Conservation (phyloP, 2,113 vertebrate species). For the Mustelus asterias region DNA sequence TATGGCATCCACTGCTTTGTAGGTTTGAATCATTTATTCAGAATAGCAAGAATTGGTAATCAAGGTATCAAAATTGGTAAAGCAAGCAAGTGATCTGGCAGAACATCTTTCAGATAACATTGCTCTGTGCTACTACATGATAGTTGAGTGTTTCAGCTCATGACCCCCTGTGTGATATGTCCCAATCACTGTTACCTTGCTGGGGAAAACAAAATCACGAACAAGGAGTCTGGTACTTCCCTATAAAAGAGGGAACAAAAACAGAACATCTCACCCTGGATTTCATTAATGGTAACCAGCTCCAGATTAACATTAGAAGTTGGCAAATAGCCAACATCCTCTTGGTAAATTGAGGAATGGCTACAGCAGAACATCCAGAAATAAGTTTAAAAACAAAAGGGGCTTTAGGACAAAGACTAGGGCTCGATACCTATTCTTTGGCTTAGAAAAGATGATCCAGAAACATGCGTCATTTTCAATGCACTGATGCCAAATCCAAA, state of each 20-base stretch:
- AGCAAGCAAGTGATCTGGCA: background rate
- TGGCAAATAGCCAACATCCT: background rate
- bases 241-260: background rate
- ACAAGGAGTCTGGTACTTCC: background rate
- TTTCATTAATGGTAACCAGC: background rate
- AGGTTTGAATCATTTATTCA: background rate
- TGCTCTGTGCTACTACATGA: background rate
- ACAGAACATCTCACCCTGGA: background rate
- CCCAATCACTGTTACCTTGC: background rate
- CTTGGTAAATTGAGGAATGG: background rate
- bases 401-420: background rate
- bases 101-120: background rate
- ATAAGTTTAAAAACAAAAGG: background rate
- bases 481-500: background rate
- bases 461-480: background rate
- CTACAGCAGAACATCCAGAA: background rate
- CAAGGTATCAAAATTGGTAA: background rate
- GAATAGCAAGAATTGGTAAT: background rate
- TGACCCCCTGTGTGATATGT: too few species aligned
- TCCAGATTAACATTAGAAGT: background rate
- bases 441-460: background rate
- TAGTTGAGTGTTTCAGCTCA: background rate
- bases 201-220: background rate
- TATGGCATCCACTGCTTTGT: background rate
- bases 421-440: background rate